These are phyloP conservation scores for Pristionchus entomophagus DNA, from an alignment of 2,888 invertebrate species.

Conservation along the genomic window DNA sequence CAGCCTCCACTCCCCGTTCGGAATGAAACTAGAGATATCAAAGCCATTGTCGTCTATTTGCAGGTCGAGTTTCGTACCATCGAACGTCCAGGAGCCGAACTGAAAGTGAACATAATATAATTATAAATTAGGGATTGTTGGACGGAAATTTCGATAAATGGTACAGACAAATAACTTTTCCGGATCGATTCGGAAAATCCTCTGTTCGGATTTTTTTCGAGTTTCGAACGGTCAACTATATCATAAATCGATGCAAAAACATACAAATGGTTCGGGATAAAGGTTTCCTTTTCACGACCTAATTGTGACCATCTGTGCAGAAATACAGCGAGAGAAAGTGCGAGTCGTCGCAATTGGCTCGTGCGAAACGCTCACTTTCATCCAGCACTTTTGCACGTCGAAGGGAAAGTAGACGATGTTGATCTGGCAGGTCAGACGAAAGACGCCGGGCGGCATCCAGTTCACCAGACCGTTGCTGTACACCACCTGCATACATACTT, in stretches of 20 bases:
- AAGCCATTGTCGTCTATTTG: slow-evolving; percentile 67
- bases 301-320: too few species aligned
- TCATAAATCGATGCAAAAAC: too few species aligned
- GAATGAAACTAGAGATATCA: slow-evolving; percentile 65
- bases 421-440: slow-evolving; percentile 85
- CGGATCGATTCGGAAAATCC: too few species aligned
- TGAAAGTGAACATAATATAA: too few species aligned
- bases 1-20: slow-evolving; percentile 66
- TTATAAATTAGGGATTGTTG: background rate
- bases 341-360: too few species aligned
- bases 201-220: too few species aligned
- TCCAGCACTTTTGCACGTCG: slow-evolving; percentile 85
- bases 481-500: too few species aligned
- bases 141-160: background rate
- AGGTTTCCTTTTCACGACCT: too few species aligned
- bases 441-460: slow-evolving; percentile 88
- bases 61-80: slow-evolving; percentile 66
- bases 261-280: too few species aligned
- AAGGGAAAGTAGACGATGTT: slow-evolving; percentile 99
- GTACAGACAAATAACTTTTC: background rate
- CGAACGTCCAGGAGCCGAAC: slow-evolving; percentile 72
- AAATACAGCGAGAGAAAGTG: too few species aligned
- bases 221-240: too few species aligned
- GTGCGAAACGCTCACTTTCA: slow-evolving; percentile 58
- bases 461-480: slow-evolving; percentile 93